Conservation (phyloP, 1,140 invertebrate genomes). For the Nixonia krombeini region DNA sequence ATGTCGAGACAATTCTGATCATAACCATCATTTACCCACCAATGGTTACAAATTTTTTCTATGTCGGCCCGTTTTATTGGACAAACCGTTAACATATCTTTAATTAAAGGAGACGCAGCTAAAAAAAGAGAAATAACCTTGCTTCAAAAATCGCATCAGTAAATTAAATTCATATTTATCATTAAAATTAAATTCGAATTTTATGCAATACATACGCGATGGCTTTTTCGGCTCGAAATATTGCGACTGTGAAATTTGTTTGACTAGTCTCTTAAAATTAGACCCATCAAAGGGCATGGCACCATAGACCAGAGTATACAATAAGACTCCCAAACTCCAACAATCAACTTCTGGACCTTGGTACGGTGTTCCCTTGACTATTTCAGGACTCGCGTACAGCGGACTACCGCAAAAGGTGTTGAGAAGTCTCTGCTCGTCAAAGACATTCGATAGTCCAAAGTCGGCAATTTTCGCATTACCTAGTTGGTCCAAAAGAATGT, state of each 20-base stretch:
- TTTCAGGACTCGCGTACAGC: constrained; percentile 98
- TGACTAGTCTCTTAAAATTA: constrained; percentile 96
- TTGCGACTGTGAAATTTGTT: constrained; percentile 96
- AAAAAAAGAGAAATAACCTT: constrained; percentile 55
- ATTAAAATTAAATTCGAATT: no score
- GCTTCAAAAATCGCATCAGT: background rate
- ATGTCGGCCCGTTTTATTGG: constrained; percentile 91
- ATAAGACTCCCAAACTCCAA: constrained; percentile 97
- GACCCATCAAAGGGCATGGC: constrained; percentile 99
- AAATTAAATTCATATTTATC: no score
- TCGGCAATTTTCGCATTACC: constrained; percentile 99
- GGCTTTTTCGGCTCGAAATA: constrained; percentile 97
- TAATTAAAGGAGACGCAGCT: constrained; percentile 95
- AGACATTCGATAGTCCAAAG: constrained; percentile 99
- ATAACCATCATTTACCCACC: constrained; percentile 94
- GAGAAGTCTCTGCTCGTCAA: constrained; percentile 89
- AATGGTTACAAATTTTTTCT: constrained; percentile 93
- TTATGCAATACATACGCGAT: constrained; percentile 87
- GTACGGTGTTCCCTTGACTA: constrained; percentile 97
- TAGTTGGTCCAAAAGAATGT: constrained; percentile 95
- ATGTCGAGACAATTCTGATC: constrained; percentile 86
- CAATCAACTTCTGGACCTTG: constrained; percentile 96
- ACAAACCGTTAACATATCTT: constrained; percentile 93
- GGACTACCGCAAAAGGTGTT: constrained; percentile 98
- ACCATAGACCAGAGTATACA: constrained; percentile 98